Conservation (phyloP, 1,140 invertebrate species). For the Neodiprion fabricii region DNA sequence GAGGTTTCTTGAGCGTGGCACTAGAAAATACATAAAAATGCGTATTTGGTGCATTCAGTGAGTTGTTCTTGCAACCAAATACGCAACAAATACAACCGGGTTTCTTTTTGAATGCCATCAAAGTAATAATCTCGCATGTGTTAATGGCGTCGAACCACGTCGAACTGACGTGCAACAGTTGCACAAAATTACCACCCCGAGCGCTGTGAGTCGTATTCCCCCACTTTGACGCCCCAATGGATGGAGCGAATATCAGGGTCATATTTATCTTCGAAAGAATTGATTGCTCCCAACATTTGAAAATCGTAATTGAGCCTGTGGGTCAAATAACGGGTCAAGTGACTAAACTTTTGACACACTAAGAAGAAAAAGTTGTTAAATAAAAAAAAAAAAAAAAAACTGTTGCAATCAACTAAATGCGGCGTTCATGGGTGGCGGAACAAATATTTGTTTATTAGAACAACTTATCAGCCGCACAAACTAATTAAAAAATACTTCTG, state of each 20-base stretch:
- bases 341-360: too few species aligned
- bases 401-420: too few species aligned
- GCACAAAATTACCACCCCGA: conserved; percentile 13
- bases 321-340: too few species aligned
- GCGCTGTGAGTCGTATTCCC: conserved; percentile 12
- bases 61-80: conserved; percentile 16
- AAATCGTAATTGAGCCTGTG: too few species aligned
- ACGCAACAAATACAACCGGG: conserved; percentile 17
- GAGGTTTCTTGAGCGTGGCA: conserved; percentile 15
- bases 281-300: too few species aligned
- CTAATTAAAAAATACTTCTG: too few species aligned
- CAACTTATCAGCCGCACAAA: too few species aligned
- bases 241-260: background rate
- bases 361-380: too few species aligned
- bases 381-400: too few species aligned
- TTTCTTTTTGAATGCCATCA: conserved; percentile 16
- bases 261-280: too few species aligned
- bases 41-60: conserved; percentile 14
- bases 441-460: too few species aligned
- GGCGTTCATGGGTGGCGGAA: too few species aligned
- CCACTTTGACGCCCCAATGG: conserved; percentile 13
- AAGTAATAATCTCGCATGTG: background rate
- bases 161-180: conserved; percentile 11
- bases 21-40: conserved; percentile 25
- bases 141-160: background rate